Percentiles rank a stretch among this genome's conserved stretches.
Evolutionary conservation across 2,797 vertebrate species (phyloP).

Genomic region (Coilia nasus): DNA sequence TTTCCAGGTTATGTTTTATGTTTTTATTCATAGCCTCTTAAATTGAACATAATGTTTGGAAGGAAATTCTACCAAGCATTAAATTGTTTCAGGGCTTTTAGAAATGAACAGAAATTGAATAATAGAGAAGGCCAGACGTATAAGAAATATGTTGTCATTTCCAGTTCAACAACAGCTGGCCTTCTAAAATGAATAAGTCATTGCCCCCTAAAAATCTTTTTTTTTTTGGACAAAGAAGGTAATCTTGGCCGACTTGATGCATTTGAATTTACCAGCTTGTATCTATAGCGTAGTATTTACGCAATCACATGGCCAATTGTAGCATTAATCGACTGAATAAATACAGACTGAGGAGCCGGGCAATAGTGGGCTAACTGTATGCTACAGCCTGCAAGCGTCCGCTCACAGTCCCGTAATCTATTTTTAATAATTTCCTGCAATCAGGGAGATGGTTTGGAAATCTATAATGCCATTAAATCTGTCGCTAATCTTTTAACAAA

Average conservation of each 20-base stretch:
- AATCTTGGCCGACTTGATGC: not conserved
- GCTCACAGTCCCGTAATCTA: slow-evolving; percentile 68
- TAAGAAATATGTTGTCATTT: not conserved
- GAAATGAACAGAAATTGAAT: not conserved
- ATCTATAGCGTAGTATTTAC: slow-evolving; percentile 3
- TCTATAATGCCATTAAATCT: slow-evolving; percentile 69
- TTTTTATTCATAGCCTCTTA: not conserved
- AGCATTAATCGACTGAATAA: slow-evolving; percentile 10
- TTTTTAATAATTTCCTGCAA: slow-evolving; percentile 73
- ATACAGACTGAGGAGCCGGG: not conserved
- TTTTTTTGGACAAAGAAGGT: not conserved
- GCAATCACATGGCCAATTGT: slow-evolving; percentile 15
- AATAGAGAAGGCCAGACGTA: not conserved
- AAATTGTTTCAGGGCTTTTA: not conserved
- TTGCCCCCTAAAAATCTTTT: not conserved
- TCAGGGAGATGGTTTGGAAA: slow-evolving; percentile 72
- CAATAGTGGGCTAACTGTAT: not conserved
- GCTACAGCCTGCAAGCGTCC: slow-evolving; percentile 44
- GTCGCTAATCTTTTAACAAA: slow-evolving; percentile 64
- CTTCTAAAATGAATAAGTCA: not conserved
- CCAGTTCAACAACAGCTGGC: not conserved
- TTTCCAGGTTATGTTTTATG: not conserved
- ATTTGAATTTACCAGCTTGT: slow-evolving; percentile 47
- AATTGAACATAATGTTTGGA: not conserved
- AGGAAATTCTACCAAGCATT: not conserved